Percentiles rank a stretch among this genome's conserved stretches.
phyloP scores from a whole-genome alignment of 2,113 vertebrate genomes.

The Corythornis madagascariensis region DNA sequence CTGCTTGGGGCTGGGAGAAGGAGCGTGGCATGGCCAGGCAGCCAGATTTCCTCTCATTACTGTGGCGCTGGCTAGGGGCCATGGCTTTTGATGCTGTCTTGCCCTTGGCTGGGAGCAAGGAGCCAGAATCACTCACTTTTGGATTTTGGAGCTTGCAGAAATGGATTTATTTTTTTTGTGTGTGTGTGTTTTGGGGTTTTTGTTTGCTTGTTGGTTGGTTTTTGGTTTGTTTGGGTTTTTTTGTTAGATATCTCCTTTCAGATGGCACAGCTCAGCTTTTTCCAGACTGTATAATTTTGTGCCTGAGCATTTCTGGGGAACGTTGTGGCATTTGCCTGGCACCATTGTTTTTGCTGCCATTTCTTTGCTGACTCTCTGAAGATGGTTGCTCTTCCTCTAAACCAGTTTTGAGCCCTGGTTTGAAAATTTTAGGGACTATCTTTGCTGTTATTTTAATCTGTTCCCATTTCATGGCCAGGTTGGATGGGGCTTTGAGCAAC shows the following conservation, averaged over 20 bases:
- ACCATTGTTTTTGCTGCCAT: background rate
- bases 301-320: background rate
- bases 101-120: background rate
- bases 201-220: no score
- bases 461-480: background rate
- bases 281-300: background rate
- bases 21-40: fast-evolving
- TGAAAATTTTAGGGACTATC: background rate
- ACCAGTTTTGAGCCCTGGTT: background rate
- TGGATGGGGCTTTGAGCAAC: background rate
- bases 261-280: background rate
- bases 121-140: background rate
- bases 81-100: background rate
- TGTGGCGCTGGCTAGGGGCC: background rate
- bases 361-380: background rate
- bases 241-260: background rate
- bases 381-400: background rate
- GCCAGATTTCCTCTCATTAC: background rate
- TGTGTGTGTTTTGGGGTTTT: no score
- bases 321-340: background rate
- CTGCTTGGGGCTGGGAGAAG: background rate
- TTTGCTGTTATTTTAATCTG: background rate
- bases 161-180: background rate
- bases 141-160: background rate
- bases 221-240: background rate